Base-by-base conservation (phyloP, 1,140 invertebrate species). In the Ceratina japonica region DNA sequence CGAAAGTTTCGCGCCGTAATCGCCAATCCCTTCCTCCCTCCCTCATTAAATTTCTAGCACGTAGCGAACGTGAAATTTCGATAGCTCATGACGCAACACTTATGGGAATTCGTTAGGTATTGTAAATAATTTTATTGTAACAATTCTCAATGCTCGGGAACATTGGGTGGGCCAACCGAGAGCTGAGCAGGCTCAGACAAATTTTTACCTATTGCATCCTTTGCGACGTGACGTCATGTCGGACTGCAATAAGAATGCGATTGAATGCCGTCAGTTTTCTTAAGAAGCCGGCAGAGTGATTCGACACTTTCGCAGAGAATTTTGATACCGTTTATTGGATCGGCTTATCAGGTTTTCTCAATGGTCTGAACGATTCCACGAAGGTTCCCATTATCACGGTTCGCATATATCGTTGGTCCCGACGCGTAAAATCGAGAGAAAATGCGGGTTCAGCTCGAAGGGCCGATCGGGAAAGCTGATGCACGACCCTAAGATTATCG, bases 1-100 rank as follows among this genome's bases (percentile, higher is more conserved):
- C 64, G 83, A 84, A 84, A 84, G 64, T 16, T 59, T 2, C 44
- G 3, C 13, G 31, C 7, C 12, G 27, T 16, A 22, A 80, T 80
- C 76, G 24, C 58, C 56, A 84, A 63, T 63, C 31, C 20, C 51
- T 3, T 56, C n/a, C 44, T 44, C 52, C 44, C 27, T 20, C 20
- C 7, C 37, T 44, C 37, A 44, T 44, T 0, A 24, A 20, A 20
- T 37, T 63, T 52, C 49, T 20, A n/a, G 18, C 27, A 0, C 51
- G 66, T 56, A 31, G 1, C 8, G 54, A 22, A 59, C 52, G 56
- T 24, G 66, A 56, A 61, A 72, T 61, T 72, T 24, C 2, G 18
- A 44, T 44, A 3, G 37, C 37, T 44, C 0, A 44, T 44, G 37
- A 44, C 37, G 37, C 3, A 44, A 44, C 37, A 7, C 1, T 44